phyloP scores from a whole-genome alignment of 2,113 vertebrate genomes.

The Vicugna pacos region DNA sequence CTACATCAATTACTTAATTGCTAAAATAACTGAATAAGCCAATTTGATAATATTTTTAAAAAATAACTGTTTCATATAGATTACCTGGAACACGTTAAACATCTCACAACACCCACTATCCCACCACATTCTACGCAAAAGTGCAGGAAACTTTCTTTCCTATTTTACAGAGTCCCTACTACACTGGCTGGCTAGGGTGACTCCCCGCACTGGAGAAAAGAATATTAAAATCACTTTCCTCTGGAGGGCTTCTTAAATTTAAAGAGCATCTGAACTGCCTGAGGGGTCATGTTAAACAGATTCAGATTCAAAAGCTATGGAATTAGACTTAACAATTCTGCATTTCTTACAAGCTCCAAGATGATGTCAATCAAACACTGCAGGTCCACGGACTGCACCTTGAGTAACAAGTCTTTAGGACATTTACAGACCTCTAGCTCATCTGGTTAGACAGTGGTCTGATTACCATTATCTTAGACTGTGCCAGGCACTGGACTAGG shows the following conservation, averaged over 20 bases:
- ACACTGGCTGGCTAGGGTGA: not conserved
- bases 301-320: not conserved
- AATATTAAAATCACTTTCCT: not conserved
- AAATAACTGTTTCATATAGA: not conserved
- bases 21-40: not conserved
- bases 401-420: too few relatives aligned
- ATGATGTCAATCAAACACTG: too few relatives aligned
- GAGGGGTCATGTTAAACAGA: not conserved
- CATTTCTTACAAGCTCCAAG: not conserved
- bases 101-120: not conserved
- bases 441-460: not conserved
- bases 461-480: not conserved
- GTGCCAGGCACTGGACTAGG: not conserved
- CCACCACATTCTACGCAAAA: not conserved
- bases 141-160: not conserved
- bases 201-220: not conserved
- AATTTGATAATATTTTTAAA: not conserved
- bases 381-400: accelerated
- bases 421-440: not conserved
- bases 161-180: not conserved
- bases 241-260: not conserved
- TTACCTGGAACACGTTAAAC: not conserved
- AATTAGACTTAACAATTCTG: not conserved
- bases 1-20: not conserved
- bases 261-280: not conserved